These are phyloP conservation scores for Dromococcyx pavoninus DNA, from an alignment of 2,797 vertebrate genomes.

Conservation along the genomic window DNA sequence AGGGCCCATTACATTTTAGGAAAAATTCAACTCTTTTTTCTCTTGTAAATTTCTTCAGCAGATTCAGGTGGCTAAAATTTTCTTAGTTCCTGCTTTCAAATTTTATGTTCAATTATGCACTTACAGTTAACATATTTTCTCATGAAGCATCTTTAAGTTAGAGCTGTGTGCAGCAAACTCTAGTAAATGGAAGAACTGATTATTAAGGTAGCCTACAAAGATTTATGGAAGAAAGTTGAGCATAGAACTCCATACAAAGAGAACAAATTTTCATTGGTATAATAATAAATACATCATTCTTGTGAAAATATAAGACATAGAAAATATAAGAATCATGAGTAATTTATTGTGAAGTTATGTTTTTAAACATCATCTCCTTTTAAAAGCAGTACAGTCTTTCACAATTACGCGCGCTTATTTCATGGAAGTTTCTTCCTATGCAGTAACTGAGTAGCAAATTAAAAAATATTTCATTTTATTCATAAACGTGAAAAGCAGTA, in stretches of 20 bases:
- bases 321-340: not conserved
- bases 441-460: not conserved
- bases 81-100: not conserved
- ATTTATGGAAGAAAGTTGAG: not conserved
- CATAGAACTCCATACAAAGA: not conserved
- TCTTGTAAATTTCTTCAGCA: not conserved
- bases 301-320: not conserved
- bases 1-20: not conserved
- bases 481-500: not conserved
- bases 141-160: not conserved
- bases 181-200: not conserved
- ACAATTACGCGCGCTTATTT: not conserved
- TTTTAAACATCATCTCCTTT: not conserved
- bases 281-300: no score
- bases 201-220: not conserved
- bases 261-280: no score
- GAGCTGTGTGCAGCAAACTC: not conserved
- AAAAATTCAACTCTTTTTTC: not conserved
- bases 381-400: not conserved
- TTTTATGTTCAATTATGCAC: not conserved
- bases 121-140: not conserved
- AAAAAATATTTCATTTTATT: not conserved
- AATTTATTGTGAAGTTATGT: not conserved
- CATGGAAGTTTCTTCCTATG: not conserved
- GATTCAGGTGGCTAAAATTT: not conserved